These are phyloP conservation scores for Willisornis vidua DNA, from an alignment of 2,113 vertebrate genomes.

Conservation along the genomic window DNA sequence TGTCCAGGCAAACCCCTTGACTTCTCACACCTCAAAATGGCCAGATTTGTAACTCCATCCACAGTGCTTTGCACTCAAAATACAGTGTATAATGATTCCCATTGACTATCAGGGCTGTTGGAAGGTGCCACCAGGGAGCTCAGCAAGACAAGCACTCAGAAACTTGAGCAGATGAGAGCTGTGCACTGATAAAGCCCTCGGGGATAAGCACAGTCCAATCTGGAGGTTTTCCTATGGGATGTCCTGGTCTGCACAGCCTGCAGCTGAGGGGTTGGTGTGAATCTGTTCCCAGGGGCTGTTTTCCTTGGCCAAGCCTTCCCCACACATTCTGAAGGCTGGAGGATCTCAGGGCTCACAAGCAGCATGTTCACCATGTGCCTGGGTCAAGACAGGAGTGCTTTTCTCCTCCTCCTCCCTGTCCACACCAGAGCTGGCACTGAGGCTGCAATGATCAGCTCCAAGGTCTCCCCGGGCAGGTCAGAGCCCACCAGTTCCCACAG, in stretches of 20 bases:
- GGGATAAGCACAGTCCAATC: not conserved
- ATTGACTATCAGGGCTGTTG: not conserved
- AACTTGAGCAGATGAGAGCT: not conserved
- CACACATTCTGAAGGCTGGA: not conserved
- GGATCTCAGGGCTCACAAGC: not conserved
- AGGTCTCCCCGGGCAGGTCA: not conserved
- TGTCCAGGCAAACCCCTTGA: not conserved
- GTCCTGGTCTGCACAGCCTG: not conserved
- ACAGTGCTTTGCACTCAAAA: not conserved
- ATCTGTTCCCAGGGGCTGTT: not conserved
- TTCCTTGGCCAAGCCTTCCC: not conserved
- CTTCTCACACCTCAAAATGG: not conserved
- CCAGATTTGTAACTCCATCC: not conserved
- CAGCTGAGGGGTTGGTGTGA: not conserved
- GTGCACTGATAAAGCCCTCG: not conserved
- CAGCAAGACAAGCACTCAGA: not conserved
- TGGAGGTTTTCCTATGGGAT: not conserved
- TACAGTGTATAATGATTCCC: not conserved
- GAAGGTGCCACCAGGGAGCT: not conserved
- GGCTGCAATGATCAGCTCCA: not conserved
- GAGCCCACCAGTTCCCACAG: not conserved
- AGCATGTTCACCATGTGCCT: not conserved
- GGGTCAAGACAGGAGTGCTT: not conserved
- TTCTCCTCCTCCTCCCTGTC: not conserved
- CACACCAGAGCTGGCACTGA: not conserved